Base-by-base conservation (phyloP, 2,113 vertebrate species). In the Pollimyrus isidori region DNA sequence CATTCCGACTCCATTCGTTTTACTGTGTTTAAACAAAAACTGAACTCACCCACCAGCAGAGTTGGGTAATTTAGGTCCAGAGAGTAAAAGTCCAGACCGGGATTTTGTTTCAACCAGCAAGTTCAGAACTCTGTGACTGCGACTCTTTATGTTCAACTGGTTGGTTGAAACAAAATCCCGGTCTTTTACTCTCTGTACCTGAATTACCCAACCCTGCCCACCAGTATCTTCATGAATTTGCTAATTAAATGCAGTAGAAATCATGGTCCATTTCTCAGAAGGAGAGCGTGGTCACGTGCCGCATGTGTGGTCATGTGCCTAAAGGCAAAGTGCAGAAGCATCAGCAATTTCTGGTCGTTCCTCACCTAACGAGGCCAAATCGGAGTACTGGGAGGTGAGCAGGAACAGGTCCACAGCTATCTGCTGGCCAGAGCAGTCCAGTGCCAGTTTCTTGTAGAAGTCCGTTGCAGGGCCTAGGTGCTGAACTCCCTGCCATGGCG, bases 341-440 rank as follows among this genome's bases (percentile, higher is more conserved):
- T 3, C 1, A 4, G 48, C 49, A 48, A 86, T n/a, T 52, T 2
- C 3, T 15, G 85, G 50, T 35, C 1, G n/a, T 7, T 15, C 23
- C 87, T 96, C 96, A 99, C 98, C 97, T 73, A 99, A 93, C 4
- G 98, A 98, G 56, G 98, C 97, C 15, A 99, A 95, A 93, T 99
- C 98, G 7, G 97, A 94, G 89, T 99, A 99, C 89, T 99, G 98
- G 30, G 98, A 98, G 94, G 98, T 99, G 91, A 99, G 93, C 83
- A 99, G 96, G 95, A 99, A 99, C 3, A 99, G 96, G 94, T 99
- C 98, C 94, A 99, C 97, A 13, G 97, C 98, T 2, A 97, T 98
- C 92, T 99, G 98, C 92, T 99, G 98, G 35, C 98, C 98, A 0
- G 98, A 99, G 93, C 98, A 99, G 93, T 99, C 98, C 94, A 99